Percentiles rank a stretch among this genome's conserved stretches.
Conservation (phyloP, 2,797 vertebrate species). For the Centropyge bicolor region DNA sequence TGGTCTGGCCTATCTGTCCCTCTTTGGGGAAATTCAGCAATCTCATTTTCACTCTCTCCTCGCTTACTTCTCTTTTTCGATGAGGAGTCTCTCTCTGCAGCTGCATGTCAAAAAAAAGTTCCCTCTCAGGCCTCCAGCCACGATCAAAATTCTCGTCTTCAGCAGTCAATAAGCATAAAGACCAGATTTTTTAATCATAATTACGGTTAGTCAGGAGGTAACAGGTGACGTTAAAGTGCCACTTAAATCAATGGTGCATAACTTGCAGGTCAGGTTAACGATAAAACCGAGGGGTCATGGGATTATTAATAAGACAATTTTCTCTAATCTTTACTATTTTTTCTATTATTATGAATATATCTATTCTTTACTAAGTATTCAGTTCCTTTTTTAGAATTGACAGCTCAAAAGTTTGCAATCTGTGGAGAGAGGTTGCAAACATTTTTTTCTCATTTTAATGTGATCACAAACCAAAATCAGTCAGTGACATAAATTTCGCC, state of each 20-base stretch:
- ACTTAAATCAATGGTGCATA: neutral
- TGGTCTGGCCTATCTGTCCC: slow-evolving; percentile 34
- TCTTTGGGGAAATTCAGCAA: slow-evolving; percentile 65
- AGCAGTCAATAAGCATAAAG: neutral
- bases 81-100: slow-evolving; percentile 36
- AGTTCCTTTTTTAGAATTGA: neutral
- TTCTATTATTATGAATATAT: too few relatives aligned
- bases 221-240: neutral
- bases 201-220: neutral
- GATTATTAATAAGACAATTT: neutral
- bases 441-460: neutral
- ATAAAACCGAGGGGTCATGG: neutral
- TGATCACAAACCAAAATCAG: neutral
- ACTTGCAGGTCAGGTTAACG: rapidly evolving
- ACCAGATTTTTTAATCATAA: neutral
- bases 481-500: neutral
- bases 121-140: slow-evolving; percentile 15
- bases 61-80: slow-evolving; percentile 17
- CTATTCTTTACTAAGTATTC: too few relatives aligned
- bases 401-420: neutral
- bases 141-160: slow-evolving; percentile 18
- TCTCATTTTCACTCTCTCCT: slow-evolving; percentile 48
- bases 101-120: slow-evolving; percentile 25
- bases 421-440: neutral
- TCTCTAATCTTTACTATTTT: too few relatives aligned